Evolutionary conservation across 2,888 invertebrate genomes (phyloP), one percentile per base, ranked within the genome.

Genomic region (Thelaira solivaga): DNA sequence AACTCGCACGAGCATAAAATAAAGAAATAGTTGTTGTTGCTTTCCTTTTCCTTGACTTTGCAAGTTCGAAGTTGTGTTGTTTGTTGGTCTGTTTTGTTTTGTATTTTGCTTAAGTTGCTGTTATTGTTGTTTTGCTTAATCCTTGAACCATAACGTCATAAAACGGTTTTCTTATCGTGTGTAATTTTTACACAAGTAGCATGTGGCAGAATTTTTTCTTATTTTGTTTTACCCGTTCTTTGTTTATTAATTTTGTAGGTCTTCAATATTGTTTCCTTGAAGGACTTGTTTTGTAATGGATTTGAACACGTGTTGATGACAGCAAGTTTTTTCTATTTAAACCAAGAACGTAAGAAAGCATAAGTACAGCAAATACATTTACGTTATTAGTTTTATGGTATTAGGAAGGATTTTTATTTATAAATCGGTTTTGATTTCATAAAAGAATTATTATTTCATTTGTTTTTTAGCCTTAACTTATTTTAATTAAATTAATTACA

Each of bases 291-390:
- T 69, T 65, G 53, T 69, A n/a, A 47, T 41, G 31, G 59, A 49
- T 51, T 61, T 20, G 74, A 78, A 74, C 74, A 78, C 78, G 74
- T 78, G 78, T 78, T 78, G 74, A 61, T 74, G 65, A 69, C 74
- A 78, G 49, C 59, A 55, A 67, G 59, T 74, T 51, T 62, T 49
- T 43, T 36, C 31, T 47, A 61, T 67, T 72, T 61, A 65, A 31
- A 47, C 43, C n/a, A 39, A 64, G 20, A 59, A 64, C 41, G 24
- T 41, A 65, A 26, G n/a, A 26, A 36, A 68, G 18, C 13, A 36
- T 6, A 26, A 55, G 16, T 31, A 34, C 6, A 31, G 16, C 20
- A 53, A 53, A 24, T 22, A 5, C 7, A 55, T 31, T 65, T 24
- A 2, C 13, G 13, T n/a, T 20, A 18, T 39, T 47, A 26, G 11